phyloP scores from a whole-genome alignment of 2,888 invertebrate genomes.

The Gerris lacustris region DNA sequence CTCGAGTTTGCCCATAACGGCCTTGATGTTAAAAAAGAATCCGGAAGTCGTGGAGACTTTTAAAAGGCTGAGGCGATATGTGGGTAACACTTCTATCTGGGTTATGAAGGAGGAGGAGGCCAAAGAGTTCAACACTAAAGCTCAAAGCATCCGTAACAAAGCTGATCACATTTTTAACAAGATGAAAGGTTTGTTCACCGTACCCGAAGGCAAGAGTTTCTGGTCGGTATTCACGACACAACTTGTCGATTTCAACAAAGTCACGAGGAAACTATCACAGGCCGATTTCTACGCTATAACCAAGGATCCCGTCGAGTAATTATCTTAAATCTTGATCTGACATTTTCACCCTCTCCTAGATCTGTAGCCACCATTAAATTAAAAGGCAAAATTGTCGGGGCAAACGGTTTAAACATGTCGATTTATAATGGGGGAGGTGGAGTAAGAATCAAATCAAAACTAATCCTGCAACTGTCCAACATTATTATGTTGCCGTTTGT shows the following conservation, averaged over 20 bases:
- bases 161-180: constrained; percentile 51
- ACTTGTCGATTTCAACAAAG: constrained; percentile 52
- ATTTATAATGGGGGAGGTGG: no score
- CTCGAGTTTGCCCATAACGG: constrained; percentile 48
- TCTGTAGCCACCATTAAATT: no score
- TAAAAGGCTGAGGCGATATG: constrained; percentile 50
- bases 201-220: constrained; percentile 52
- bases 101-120: constrained; percentile 49
- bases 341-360: no score
- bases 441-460: no score
- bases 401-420: no score
- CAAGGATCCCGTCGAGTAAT: constrained; percentile 43
- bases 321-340: no score
- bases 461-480: no score
- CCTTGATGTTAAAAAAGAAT: constrained; percentile 68
- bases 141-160: constrained; percentile 54
- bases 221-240: constrained; percentile 59
- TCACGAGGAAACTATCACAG: constrained; percentile 49
- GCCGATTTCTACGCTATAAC: constrained; percentile 49
- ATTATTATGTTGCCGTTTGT: no score
- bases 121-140: constrained; percentile 38
- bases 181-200: constrained; percentile 47
- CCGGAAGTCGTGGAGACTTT: constrained; percentile 66
- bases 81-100: constrained; percentile 59
- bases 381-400: no score